These are phyloP conservation scores for Copidosoma floridanum DNA, from an alignment of 1,140 invertebrate species.

Conservation along the genomic window DNA sequence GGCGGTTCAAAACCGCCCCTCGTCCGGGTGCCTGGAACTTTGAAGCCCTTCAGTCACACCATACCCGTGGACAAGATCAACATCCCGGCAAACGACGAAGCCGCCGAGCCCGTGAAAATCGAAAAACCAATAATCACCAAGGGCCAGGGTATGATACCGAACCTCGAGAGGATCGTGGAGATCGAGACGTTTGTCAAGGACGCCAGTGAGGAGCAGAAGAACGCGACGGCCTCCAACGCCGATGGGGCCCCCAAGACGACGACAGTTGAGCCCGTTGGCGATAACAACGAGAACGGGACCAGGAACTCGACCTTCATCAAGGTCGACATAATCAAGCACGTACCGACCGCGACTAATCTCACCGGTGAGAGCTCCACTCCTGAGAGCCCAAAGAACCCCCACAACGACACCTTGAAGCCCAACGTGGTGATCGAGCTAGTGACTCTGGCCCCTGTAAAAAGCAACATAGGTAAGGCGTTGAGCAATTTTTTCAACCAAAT, in stretches of 20 bases:
- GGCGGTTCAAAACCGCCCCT: slow-evolving; percentile 41
- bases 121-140: background rate
- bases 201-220: slow-evolving; percentile 10
- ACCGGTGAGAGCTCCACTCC: slow-evolving; percentile 16
- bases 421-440: slow-evolving; percentile 45
- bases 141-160: slow-evolving; percentile 5
- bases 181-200: slow-evolving; percentile 37
- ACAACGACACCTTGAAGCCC: slow-evolving; percentile 49
- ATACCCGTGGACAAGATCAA: slow-evolving; percentile 69
- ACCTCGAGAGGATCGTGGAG: slow-evolving; percentile 34
- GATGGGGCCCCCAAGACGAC: slow-evolving; percentile 26
- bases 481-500: background rate
- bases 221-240: slow-evolving; percentile 19
- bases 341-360: slow-evolving; percentile 30
- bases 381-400: slow-evolving; percentile 34
- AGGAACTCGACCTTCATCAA: slow-evolving; percentile 45
- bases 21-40: slow-evolving; percentile 44
- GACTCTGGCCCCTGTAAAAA: slow-evolving; percentile 47
- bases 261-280: slow-evolving; percentile 21
- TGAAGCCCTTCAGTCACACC: slow-evolving; percentile 59
- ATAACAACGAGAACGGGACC: background rate
- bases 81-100: slow-evolving; percentile 29
- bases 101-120: background rate
- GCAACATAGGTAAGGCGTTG: slow-evolving; percentile 40
- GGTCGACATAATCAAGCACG: slow-evolving; percentile 45